Conservation (phyloP, 1,140 invertebrate genomes). For the Elymnias hypermnestra region DNA sequence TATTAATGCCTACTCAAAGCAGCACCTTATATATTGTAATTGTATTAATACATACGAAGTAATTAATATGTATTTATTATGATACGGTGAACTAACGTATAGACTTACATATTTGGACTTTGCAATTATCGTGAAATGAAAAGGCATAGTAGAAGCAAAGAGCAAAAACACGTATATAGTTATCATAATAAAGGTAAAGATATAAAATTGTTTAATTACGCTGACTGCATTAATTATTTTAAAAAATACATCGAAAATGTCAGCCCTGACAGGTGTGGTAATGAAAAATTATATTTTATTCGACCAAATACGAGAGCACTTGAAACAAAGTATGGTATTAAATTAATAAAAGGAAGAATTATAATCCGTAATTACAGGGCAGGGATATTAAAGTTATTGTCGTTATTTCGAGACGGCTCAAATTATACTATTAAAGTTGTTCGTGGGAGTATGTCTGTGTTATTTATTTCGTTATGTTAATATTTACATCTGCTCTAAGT, state of each 20-base stretch:
- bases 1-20: too few relatives aligned
- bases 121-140: too few relatives aligned
- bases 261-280: constrained; percentile 31
- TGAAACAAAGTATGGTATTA: constrained; percentile 27
- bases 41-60: too few relatives aligned
- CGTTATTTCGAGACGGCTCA: constrained; percentile 12
- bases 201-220: constrained; percentile 28
- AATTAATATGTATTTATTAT: too few relatives aligned
- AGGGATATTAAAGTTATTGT: constrained; percentile 19
- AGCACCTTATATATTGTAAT: too few relatives aligned
- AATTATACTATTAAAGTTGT: constrained; percentile 10
- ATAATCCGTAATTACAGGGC: constrained; percentile 25
- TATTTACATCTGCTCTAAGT: too few relatives aligned
- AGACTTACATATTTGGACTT: too few relatives aligned
- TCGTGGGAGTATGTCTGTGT: neutral
- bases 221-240: constrained; percentile 32
- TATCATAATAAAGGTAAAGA: too few relatives aligned
- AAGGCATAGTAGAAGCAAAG: too few relatives aligned
- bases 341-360: constrained; percentile 29
- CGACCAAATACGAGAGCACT: constrained; percentile 28
- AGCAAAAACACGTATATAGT: too few relatives aligned
- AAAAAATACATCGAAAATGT: constrained; percentile 34
- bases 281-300: constrained; percentile 40
- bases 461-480: too few relatives aligned
- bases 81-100: too few relatives aligned